Evolutionary conservation across 2,113 vertebrate genomes (phyloP), one percentile per base, ranked within the genome.

Genomic region (Terrapene triunguis): DNA sequence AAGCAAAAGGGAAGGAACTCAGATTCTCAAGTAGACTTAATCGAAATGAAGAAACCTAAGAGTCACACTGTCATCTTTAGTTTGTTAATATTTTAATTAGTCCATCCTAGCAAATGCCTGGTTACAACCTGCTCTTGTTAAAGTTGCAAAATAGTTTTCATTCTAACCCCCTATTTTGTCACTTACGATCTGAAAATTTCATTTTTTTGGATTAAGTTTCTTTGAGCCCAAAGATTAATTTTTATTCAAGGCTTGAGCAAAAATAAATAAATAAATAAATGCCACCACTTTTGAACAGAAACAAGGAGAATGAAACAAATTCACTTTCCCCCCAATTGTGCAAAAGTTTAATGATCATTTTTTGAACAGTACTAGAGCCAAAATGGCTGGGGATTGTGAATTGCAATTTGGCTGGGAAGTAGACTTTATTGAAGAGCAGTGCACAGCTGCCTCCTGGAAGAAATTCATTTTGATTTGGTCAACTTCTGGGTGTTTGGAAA

Each of bases 81-180:
- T 62, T 95, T 95, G 88, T 96, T 91, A 89, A 47, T 86, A 55
- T 85, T 29, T 93, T 89, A 22, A 95, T 96, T 81, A 90, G 93
- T 86, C 17, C 14, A 27, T 14, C 57, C 57, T 50, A 79, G 87
- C 89, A 42, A 91, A 89, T 4, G 93, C 92, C 9, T 35, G 95
- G 94, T 95, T 96, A 84, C 79, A 74, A 86, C 82, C 93, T 5
- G 44, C 94, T 88, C 92, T 32, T 65, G 89, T 91, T 90, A 10
- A 79, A 80, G 53, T 24, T 2, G 80, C 1, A 29, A 24, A 79
- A 42, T 0, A 38, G 38, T 51, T 94, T 85, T 22, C 89, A 83
- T 79, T 48, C 84, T 78, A 32, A 95, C 80, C 54, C 82, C 81
- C 69, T 32, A 42, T 95, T 91, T 96, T 93, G 42, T 87, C 86